Evolutionary conservation across 2,113 vertebrate species (phyloP).

Genomic region (Daboia siamensis): DNA sequence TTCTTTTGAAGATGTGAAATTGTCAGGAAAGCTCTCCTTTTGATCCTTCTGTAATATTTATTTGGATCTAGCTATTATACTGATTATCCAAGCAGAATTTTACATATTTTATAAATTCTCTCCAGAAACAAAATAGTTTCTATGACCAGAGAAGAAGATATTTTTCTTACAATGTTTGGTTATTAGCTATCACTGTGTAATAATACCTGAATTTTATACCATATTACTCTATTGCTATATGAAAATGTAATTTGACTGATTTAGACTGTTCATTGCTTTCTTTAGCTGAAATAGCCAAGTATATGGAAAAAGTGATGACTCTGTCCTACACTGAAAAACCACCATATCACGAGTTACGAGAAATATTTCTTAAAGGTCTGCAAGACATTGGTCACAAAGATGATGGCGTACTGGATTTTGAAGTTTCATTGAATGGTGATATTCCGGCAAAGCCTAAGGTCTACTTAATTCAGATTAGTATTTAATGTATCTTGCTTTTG

Average conservation of each 20-base stretch:
- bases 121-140: neutral
- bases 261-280: slow-evolving; percentile 42
- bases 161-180: neutral
- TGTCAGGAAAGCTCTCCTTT: neutral
- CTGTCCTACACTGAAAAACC: slow-evolving; percentile 85
- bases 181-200: neutral
- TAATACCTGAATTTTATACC: neutral
- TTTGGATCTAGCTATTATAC: neutral
- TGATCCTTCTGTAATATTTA: neutral
- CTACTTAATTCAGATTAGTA: slow-evolving; percentile 4
- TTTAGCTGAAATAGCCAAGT: slow-evolving; percentile 85
- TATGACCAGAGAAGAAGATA: slow-evolving; percentile 3
- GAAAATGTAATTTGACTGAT: neutral
- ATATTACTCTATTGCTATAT: neutral
- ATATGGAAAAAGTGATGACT: slow-evolving; percentile 83
- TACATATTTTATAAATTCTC: neutral
- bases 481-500: slow-evolving; percentile 31
- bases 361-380: slow-evolving; percentile 83
- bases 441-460: slow-evolving; percentile 67
- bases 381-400: slow-evolving; percentile 78
- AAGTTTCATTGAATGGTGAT: slow-evolving; percentile 62
- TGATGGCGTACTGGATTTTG: slow-evolving; percentile 80
- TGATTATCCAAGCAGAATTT: neutral
- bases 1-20: neutral
- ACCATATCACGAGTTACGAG: slow-evolving; percentile 79